Evolutionary conservation across 2,888 invertebrate species (phyloP), one percentile per base, ranked within the genome.

Genomic region (Apotomis turbidana): DNA sequence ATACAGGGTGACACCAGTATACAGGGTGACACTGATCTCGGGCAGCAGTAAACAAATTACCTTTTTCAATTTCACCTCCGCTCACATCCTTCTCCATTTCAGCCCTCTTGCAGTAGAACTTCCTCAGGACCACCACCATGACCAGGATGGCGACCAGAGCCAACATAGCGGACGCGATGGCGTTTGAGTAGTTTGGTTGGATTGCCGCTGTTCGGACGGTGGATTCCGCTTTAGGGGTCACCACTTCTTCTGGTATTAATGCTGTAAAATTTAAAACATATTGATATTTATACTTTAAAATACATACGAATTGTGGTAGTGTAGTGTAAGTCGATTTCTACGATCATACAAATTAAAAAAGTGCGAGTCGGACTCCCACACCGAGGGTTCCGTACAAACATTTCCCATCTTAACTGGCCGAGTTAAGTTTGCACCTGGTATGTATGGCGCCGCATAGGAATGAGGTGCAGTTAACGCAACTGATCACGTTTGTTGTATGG

Each of bases 191-290:
- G 5, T 83, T 83, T 3, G 79, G 78, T 0, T 79, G 81, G 0
- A 82, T 69, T 0, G 83, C 76, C 10, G 78, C 72, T 2, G 81
- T 84, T 66, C 86, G 83, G 84, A 89, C 87, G 0, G 91, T 90
- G 0, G 90, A 90, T 55, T 88, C 87, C 0, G 91, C 92, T 74
- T 87, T 88, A 38, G 90, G 84, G 0, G 90, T 89, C 0, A 90
- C 87, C 0, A 85, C 81, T 74, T 90, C 91, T 75, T 88, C 90
- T 80, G 83, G 85, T 0, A 91, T 72, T 0, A 89, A 86, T 36
- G 83, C 91, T 91, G 78, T 44, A 1, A 6, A 63, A 54, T n/a
- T 9, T 1, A 49, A 49, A 49, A 9, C 10, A 10, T 9, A 49
- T 9, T 10, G 10, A 10, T 9, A 10, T 9, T 9, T 3, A 9